phyloP scores from a whole-genome alignment of 92 coral and sea anemone species.

The Phenganax stokvisi region DNA sequence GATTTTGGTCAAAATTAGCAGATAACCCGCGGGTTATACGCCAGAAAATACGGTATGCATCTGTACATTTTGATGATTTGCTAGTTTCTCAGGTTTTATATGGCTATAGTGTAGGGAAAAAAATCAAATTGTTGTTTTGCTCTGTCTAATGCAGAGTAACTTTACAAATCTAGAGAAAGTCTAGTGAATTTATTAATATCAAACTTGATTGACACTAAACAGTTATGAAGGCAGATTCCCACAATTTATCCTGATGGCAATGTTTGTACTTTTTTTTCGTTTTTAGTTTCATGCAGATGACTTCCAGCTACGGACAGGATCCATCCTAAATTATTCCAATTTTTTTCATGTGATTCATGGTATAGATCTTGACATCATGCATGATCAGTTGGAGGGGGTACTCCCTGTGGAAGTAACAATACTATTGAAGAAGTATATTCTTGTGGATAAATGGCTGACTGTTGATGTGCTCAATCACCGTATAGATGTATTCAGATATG shows the following conservation, averaged over 20 bases:
- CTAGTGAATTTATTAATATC: no score
- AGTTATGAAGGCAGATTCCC: neutral
- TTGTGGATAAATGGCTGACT: constrained; percentile 43
- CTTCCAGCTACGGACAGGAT: constrained; percentile 54
- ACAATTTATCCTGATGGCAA: neutral
- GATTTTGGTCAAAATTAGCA: no score
- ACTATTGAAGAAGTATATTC: constrained; percentile 37
- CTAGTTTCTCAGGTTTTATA: no score
- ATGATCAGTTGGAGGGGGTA: constrained; percentile 74
- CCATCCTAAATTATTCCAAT: constrained; percentile 51
- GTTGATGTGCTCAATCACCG: constrained; percentile 47
- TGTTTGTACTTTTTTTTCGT: no score
- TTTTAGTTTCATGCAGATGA: constrained; percentile 45
- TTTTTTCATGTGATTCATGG: constrained; percentile 61
- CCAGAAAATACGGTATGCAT: no score
- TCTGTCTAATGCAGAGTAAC: no score
- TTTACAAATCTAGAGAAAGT: no score
- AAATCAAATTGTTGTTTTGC: no score
- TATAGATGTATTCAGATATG: constrained; percentile 41
- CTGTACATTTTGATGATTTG: neutral
- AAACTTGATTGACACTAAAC: neutral
- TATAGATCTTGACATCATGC: constrained; percentile 62
- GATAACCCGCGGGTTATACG: no score
- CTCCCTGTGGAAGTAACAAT: constrained; percentile 56
- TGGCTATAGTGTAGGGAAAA: no score